Evolutionary conservation across 2,113 vertebrate genomes (phyloP).

Genomic region (Heterotis niloticus): DNA sequence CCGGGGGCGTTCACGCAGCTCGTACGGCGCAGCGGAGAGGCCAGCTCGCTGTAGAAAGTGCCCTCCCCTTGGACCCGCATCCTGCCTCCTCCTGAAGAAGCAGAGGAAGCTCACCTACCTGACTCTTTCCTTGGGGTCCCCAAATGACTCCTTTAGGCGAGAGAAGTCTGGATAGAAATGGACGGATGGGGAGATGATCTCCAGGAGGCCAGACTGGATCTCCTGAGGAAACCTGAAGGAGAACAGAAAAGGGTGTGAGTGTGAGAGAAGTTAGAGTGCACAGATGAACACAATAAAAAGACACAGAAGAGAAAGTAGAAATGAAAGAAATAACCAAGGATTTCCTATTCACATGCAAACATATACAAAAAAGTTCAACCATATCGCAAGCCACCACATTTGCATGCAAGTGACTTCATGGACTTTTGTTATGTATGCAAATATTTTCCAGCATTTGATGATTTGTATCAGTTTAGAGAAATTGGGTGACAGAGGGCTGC

Average conservation of each 20-base stretch:
- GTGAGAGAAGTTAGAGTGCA: background rate
- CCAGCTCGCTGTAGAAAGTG: background rate
- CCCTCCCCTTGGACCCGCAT: background rate
- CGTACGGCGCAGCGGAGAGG: no score
- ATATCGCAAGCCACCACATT: no score
- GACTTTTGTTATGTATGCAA: no score
- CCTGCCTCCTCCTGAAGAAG: background rate
- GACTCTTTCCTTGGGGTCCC: conserved; percentile 90
- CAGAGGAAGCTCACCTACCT: conserved; percentile 57
- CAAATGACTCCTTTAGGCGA: conserved; percentile 83
- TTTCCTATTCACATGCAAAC: background rate
- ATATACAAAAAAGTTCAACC: no score
- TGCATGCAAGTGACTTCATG: no score
- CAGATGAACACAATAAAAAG: background rate
- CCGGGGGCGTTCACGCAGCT: no score
- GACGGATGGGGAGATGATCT: conserved; percentile 86
- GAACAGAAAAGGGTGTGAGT: background rate
- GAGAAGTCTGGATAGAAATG: conserved; percentile 95
- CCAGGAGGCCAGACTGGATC: conserved; percentile 86
- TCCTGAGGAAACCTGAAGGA: conserved; percentile 78
- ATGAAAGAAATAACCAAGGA: background rate
- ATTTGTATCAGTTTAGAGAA: no score
- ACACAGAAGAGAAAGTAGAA: background rate
- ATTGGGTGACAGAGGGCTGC: background rate
- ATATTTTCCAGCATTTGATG: no score